Conservation (phyloP, 2,888 invertebrate genomes). For the Danaus chrysippus region DNA sequence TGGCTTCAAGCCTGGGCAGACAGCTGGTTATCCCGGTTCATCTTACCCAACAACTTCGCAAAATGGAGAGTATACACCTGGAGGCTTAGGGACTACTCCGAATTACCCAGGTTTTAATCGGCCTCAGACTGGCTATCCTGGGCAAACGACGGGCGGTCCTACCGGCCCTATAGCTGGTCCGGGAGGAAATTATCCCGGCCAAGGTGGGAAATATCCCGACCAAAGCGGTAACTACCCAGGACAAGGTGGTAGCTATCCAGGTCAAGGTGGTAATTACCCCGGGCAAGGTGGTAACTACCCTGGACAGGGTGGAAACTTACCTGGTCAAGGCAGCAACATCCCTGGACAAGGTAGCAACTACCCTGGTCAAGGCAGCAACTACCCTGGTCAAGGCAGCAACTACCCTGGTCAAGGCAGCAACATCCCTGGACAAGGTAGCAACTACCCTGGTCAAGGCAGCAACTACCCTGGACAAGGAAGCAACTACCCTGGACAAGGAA, state of each 20-base stretch:
- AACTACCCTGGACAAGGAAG: constrained; percentile 39
- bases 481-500: constrained; percentile 39
- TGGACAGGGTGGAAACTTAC: constrained; percentile 27
- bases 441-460: constrained; percentile 22
- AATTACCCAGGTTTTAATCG: constrained; percentile 42
- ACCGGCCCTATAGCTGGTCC: background rate
- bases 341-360: constrained; percentile 38
- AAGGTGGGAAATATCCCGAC: constrained; percentile 39
- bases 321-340: constrained; percentile 16
- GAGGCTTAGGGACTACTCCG: constrained; percentile 47
- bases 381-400: constrained; percentile 26
- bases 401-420: constrained; percentile 43
- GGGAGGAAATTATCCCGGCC: background rate
- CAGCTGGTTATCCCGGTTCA: constrained; percentile 46
- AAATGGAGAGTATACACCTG: constrained; percentile 39
- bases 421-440: constrained; percentile 30
- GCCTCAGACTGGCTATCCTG: constrained; percentile 20
- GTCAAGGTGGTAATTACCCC: constrained; percentile 35
- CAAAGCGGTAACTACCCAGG: constrained; percentile 32
- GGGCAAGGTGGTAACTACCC: constrained; percentile 35
- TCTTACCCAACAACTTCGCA: constrained; percentile 48
- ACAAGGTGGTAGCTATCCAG: background rate
- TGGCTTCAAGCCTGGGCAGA: constrained; percentile 41
- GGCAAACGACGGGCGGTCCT: constrained; percentile 7
- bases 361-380: constrained; percentile 41